phyloP scores from a whole-genome alignment of 2,888 invertebrate genomes.

The Cataglyphis rosenhaueri region DNA sequence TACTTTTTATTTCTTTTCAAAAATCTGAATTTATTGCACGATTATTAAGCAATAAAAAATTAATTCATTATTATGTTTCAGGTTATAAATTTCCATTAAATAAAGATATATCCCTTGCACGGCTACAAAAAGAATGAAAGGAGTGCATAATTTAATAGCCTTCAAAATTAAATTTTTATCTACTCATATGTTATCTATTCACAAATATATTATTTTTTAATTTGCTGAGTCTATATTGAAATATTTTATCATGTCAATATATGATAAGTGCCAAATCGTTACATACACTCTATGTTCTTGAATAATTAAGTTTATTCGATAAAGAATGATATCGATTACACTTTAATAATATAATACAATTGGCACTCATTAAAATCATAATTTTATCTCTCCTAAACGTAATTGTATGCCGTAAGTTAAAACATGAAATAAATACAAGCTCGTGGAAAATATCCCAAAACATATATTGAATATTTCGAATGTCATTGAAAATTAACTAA shows the following conservation, averaged over 20 bases:
- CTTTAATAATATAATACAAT: constrained; percentile 20
- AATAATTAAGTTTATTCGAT: constrained; percentile 16
- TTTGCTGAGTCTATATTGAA: not conserved
- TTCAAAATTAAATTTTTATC: constrained; percentile 39
- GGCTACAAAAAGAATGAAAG: constrained; percentile 7
- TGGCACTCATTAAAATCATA: constrained; percentile 4
- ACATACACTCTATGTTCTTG: not conserved
- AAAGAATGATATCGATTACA: constrained; percentile 17
- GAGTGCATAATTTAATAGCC: constrained; percentile 25
- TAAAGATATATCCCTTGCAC: not conserved
- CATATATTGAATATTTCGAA: not conserved
- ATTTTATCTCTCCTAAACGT: not conserved
- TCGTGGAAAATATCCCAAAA: not conserved
- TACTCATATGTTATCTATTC: not conserved
- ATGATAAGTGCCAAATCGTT: constrained; percentile 25
- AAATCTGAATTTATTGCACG: constrained; percentile 2
- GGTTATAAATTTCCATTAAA: constrained; percentile 22
- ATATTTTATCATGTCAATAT: not conserved
- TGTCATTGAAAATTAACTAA: not conserved
- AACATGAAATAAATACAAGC: not conserved
- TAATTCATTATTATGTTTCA: constrained; percentile 9
- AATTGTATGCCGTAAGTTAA: not conserved
- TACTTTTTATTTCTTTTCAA: not conserved
- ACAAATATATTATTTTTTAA: constrained; percentile 26
- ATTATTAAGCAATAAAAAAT: constrained; percentile 29